Base-by-base conservation (phyloP, 2,888 invertebrate species). In the Bimastos eiseni region DNA sequence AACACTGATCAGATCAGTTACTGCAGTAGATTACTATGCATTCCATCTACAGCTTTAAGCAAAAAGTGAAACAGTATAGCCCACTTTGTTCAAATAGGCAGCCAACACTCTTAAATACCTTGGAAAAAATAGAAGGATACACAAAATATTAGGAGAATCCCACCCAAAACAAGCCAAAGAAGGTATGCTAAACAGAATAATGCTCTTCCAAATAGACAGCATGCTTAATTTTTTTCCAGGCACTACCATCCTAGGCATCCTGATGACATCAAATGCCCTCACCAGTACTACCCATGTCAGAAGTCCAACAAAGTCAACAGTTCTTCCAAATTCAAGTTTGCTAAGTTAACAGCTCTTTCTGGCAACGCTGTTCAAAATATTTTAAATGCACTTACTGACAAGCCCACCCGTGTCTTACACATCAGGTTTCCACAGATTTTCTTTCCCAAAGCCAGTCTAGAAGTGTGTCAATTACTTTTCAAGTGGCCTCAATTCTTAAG, bases 241-340 rank as follows among this genome's bases (percentile, higher is more conserved):
- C n/a, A n/a, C n/a, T n/a, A 70, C n/a, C 70, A 70, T n/a, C 70
- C n/a, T 70, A 70, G 30, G 70, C 17, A 70, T 70, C 70, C 70
- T 30, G n/a, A 70, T 70, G 70, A 70, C 13, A n/a, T 70, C 17
- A 70, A 70, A 70, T 70, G 70, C 30, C 30, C 30, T n/a, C 8
- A 70, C 70, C 30, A 70, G n/a, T 70, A 70, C n/a, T n/a, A n/a
- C 70, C 70, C n/a, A 70, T n/a, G 70, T 70, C 70, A 70, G 70
- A 70, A 70, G 30, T n/a, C 70, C 70, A 70, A 30, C 8, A 6
- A n/a, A n/a, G n/a, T 70, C n/a, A n/a, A 70, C 70, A 8, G 30
- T n/a, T n/a, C 70, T n/a, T 70, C 70, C n/a, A 5, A 8, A 70
- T 70, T n/a, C 30, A 70, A 70, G 70, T 70, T 8, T 70, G 8